Evolutionary conservation across 2,113 vertebrate genomes (phyloP), one percentile per base, ranked within the genome.

Genomic region (Carlito syrichta): DNA sequence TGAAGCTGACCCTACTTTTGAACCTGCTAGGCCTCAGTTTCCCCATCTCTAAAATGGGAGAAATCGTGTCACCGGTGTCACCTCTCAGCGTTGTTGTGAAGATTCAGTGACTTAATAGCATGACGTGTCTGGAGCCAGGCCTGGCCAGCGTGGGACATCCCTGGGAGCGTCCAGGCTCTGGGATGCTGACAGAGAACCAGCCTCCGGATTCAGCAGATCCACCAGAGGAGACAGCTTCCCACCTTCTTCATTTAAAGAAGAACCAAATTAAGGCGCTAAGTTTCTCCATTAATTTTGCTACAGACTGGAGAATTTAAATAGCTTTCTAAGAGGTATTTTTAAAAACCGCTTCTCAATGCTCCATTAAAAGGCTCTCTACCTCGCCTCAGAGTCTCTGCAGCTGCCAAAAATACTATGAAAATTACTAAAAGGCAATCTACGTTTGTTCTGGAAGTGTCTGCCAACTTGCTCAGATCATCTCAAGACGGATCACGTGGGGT

Each of bases 261-360:
- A 95, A 69, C 91, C 96, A 73, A 87, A 93, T 38, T 35, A 86
- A 95, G 86, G 73, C 30, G 5, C 88, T 79, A 68, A 79, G 56
- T 97, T 97, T 95, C 74, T 40, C 91, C 86, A 93, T 94, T 91
- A 90, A 94, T 96, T 96, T 89, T 90, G 91, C 79, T 50, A 16
- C 92, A 97, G 97, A 95, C 43, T 10, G 91, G 90, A 95, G 97
- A 74, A 95, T 94, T 94, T 86, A 97, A 98, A 98, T 96, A 98
- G 96, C 97, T 96, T 85, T 77, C 96, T 56, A 68, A 96, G 95
- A 97, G 91, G 97, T 97, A 95, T 97, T 98, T 98, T 98, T 97
- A 97, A 95, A 97, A 95, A 35, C 89, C 30, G 81, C 89, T 89
- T 96, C 92, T 94, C 89, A 76, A 27, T 45, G 89, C 83, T 96